These are phyloP conservation scores for Sylvia atricapilla DNA, from an alignment of 2,113 vertebrate genomes.

Conservation along the genomic window DNA sequence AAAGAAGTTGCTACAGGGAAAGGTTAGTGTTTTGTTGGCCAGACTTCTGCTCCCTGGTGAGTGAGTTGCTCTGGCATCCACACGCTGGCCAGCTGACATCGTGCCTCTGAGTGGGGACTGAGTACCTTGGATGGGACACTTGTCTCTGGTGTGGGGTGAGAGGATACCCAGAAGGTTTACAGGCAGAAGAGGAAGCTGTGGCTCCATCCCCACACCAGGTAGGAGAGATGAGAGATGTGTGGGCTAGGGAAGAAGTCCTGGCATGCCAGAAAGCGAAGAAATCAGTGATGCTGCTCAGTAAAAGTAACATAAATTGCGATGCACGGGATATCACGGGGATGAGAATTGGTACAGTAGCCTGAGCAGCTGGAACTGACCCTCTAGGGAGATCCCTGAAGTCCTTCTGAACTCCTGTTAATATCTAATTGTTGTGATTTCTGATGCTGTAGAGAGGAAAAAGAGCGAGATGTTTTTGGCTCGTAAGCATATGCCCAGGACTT, in stretches of 20 bases:
- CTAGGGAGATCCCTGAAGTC: background rate
- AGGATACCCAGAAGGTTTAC: background rate
- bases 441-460: background rate
- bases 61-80: constrained; percentile 13
- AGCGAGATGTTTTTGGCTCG: background rate
- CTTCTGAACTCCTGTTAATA: background rate
- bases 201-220: background rate
- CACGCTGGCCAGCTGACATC: rapidly evolving
- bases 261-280: background rate
- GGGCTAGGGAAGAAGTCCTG: background rate
- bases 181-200: background rate
- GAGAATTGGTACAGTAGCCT: background rate
- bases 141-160: background rate
- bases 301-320: background rate
- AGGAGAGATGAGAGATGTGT: background rate
- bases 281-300: background rate
- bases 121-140: background rate
- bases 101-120: background rate
- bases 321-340: background rate
- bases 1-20: background rate
- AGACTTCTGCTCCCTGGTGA: constrained; percentile 30
- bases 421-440: constrained; percentile 22
- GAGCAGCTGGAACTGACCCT: background rate
- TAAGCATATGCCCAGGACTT: background rate
- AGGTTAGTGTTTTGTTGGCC: constrained; percentile 27